A percentile compares a stretch with the other conserved stretches of the same genome.
phyloP scores from a whole-genome alignment of 2,888 invertebrate genomes.

The Rhynchonema sp. region DNA sequence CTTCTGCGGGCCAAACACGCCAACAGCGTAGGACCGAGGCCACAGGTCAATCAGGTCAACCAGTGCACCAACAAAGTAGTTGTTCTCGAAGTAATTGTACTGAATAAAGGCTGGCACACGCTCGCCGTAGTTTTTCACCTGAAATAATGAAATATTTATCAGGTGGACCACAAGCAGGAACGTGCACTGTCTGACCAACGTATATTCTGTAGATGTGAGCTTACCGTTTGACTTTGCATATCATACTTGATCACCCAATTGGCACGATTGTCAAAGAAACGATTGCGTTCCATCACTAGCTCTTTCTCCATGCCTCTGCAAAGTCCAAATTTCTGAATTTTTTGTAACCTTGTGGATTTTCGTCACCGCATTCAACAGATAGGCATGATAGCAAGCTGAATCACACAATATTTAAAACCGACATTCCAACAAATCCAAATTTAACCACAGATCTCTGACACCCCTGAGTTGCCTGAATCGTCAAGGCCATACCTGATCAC shows the following conservation, averaged over 20 bases:
- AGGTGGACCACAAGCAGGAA: too few relatives aligned
- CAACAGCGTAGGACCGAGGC: conserved; percentile 60
- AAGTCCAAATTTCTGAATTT: too few relatives aligned
- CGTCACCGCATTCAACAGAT: too few relatives aligned
- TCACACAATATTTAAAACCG: too few relatives aligned
- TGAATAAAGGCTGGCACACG: conserved; percentile 15
- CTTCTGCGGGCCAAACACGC: conserved; percentile 81
- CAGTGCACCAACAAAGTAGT: conserved; percentile 12
- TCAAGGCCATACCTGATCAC: conserved; percentile 22
- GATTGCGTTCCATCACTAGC: conserved; percentile 46
- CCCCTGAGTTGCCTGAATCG: too few relatives aligned
- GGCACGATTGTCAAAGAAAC: conserved; percentile 21
- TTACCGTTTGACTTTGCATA: conserved; percentile 16
- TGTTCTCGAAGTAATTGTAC: conserved; percentile 23
- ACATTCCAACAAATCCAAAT: too few relatives aligned
- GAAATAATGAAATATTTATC: too few relatives aligned
- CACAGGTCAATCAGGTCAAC: conserved; percentile 25
- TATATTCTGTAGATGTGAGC: too few relatives aligned
- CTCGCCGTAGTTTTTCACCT: background rate
- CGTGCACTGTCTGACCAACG: too few relatives aligned
- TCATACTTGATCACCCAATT: conserved; percentile 22
- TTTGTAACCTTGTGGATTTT: too few relatives aligned
- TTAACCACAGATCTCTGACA: too few relatives aligned
- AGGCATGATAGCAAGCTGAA: too few relatives aligned
- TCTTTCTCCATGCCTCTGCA: conserved; percentile 83